A percentile compares a stretch with the other conserved stretches of the same genome.
phyloP scores from a whole-genome alignment of 2,113 vertebrate species.

The Charadrius vociferus region DNA sequence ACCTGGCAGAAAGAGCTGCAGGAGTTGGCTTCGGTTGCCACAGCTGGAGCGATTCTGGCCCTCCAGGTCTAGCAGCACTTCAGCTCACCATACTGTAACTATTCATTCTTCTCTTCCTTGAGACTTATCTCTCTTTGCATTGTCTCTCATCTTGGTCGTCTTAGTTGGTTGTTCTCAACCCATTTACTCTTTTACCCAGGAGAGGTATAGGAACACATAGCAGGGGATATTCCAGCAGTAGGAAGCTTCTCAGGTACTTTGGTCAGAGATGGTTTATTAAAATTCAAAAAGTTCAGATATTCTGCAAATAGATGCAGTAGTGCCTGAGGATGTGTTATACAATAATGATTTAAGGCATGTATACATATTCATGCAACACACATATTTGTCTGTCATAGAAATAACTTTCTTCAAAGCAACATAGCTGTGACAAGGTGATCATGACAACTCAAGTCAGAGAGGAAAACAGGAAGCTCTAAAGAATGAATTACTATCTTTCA shows the following conservation, averaged over 20 bases:
- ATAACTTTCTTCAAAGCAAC: neutral
- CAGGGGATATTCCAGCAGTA: neutral
- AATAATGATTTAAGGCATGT: neutral
- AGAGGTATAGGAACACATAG: neutral
- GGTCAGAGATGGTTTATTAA: neutral
- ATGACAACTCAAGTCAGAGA: neutral
- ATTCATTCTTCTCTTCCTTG: neutral
- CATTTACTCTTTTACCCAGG: neutral
- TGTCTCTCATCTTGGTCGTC: neutral
- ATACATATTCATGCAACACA: neutral
- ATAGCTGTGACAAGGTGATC: neutral
- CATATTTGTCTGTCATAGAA: neutral
- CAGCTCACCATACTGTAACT: neutral
- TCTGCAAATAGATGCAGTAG: neutral
- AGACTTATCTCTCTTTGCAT: neutral
- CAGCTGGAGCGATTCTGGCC: neutral
- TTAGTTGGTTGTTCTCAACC: neutral
- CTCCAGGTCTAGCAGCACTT: neutral
- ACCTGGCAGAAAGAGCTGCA: neutral
- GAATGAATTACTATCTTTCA: neutral
- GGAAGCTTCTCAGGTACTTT: neutral
- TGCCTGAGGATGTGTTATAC: neutral
- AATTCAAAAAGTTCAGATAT: neutral
- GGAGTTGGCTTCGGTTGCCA: neutral
- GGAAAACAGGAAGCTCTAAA: neutral